A percentile compares a stretch with the other conserved stretches of the same genome.
These are phyloP conservation scores for Epistrophe eligans DNA, from an alignment of 2,888 invertebrate species.

Conservation along the genomic window DNA sequence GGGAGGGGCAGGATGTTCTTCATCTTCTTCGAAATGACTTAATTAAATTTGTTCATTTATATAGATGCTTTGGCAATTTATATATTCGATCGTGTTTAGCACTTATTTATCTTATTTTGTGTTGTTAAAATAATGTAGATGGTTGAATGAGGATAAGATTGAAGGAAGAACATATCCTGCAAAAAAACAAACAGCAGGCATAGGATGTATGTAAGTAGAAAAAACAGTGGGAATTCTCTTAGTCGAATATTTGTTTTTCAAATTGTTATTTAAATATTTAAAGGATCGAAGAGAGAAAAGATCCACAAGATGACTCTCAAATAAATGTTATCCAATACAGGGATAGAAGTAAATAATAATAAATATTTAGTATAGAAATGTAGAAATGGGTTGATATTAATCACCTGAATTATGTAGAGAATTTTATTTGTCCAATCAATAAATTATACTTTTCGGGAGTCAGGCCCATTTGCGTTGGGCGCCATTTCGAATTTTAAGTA, in stretches of 20 bases:
- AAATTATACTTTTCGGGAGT: too few relatives aligned
- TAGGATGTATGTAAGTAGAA: background rate
- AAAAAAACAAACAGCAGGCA: background rate
- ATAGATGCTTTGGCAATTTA: constrained; percentile 19
- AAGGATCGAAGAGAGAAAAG: too few relatives aligned
- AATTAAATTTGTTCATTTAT: constrained; percentile 46
- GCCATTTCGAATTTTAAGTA: too few relatives aligned
- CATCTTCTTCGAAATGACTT: constrained; percentile 57
- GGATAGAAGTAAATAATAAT: too few relatives aligned
- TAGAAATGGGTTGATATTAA: too few relatives aligned
- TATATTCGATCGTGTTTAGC: constrained; percentile 40
- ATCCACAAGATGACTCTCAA: too few relatives aligned
- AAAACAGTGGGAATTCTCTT: background rate
- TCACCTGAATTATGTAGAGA: too few relatives aligned
- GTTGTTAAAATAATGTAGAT: background rate
- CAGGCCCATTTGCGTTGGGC: too few relatives aligned
- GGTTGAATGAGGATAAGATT: background rate
- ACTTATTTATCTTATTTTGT: constrained; percentile 33
- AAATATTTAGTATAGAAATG: too few relatives aligned
- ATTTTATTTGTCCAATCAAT: too few relatives aligned
- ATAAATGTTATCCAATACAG: too few relatives aligned
- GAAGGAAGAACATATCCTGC: background rate
- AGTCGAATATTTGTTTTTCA: background rate
- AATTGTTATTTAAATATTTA: background rate
- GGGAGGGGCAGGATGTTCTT: constrained; percentile 51